Conservation (phyloP, 2,113 vertebrate genomes). For the Neogale vison region DNA sequence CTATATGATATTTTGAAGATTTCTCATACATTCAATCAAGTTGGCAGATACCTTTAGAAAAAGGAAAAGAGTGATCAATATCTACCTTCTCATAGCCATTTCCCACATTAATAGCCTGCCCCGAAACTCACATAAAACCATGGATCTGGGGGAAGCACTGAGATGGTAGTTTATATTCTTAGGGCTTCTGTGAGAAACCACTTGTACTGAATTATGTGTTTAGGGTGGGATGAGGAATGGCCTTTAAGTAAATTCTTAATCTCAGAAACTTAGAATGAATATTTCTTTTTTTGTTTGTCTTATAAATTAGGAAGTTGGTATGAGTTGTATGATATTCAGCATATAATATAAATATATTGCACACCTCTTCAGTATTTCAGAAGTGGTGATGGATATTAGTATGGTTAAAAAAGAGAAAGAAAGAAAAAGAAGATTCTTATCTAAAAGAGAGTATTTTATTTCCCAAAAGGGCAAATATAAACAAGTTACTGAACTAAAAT, state of each 20-base stretch:
- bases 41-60: background rate
- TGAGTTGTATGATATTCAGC: background rate
- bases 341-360: background rate
- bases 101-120: background rate
- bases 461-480: background rate
- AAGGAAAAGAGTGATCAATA: background rate
- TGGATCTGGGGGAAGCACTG: background rate
- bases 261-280: conserved; percentile 28
- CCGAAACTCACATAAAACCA: background rate
- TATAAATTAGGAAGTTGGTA: background rate
- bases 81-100: background rate
- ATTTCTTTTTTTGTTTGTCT: background rate
- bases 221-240: background rate
- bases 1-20: conserved; percentile 12
- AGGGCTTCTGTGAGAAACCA: background rate
- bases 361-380: background rate
- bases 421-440: background rate
- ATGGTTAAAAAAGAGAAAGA: background rate
- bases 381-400: background rate
- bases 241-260: background rate
- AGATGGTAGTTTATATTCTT: background rate
- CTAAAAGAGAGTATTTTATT: background rate
- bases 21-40: background rate
- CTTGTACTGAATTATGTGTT: background rate
- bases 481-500: background rate